Percentiles rank a stretch among this genome's conserved stretches.
phyloP scores from a whole-genome alignment of 64 coral and sea anemone species.

The Dendronephthya gigantea region DNA sequence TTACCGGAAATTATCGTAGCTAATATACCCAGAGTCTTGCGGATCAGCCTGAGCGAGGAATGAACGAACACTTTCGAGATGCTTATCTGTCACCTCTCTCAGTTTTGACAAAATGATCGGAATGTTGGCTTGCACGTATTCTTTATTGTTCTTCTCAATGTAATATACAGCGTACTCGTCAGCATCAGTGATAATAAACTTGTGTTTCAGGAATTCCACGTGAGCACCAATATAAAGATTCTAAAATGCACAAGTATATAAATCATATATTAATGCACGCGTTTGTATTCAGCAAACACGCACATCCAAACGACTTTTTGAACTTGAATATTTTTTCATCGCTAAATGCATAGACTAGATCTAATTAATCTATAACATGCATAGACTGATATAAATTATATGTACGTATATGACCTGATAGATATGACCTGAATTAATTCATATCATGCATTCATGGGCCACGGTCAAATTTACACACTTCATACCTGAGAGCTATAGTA shows the following conservation, averaged over 20 bases:
- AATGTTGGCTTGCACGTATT: slow-evolving; percentile 79
- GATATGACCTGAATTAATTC: too few relatives aligned
- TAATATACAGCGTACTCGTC: slow-evolving; percentile 95
- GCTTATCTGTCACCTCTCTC: slow-evolving; percentile 54
- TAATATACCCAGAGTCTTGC: slow-evolving; percentile 42
- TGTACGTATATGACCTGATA: too few relatives aligned
- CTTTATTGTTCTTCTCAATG: slow-evolving; percentile 69
- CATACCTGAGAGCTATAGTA: slow-evolving; percentile 65
- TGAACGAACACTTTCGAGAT: slow-evolving; percentile 70
- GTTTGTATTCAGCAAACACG: too few relatives aligned
- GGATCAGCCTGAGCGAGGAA: slow-evolving; percentile 47
- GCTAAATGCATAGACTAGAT: too few relatives aligned
- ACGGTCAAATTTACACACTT: too few relatives aligned
- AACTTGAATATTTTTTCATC: too few relatives aligned
- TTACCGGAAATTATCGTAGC: slow-evolving; percentile 21
- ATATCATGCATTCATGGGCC: too few relatives aligned
- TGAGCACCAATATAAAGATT: slow-evolving; percentile 80
- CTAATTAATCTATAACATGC: too few relatives aligned
- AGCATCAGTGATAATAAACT: slow-evolving; percentile 84
- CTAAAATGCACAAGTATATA: too few relatives aligned
- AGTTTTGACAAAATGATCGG: slow-evolving; percentile 77
- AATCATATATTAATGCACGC: too few relatives aligned
- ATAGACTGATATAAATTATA: too few relatives aligned
- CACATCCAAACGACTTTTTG: too few relatives aligned
- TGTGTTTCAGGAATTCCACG: slow-evolving; percentile 68